These are phyloP conservation scores for Nyleta sp. DNA, from an alignment of 2,888 invertebrate species.

Conservation along the genomic window DNA sequence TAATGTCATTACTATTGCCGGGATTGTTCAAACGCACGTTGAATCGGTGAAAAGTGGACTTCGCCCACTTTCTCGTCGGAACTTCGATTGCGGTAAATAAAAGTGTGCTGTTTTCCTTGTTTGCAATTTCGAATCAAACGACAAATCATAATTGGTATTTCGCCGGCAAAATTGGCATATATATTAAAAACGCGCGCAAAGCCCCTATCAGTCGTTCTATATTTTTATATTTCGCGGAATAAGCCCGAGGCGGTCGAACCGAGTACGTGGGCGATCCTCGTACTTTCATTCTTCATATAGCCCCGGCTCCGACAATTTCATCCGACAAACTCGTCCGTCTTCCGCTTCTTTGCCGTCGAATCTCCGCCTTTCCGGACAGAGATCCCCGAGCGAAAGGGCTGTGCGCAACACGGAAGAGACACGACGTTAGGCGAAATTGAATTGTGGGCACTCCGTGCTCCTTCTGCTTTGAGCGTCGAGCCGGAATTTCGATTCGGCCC, in stretches of 20 bases:
- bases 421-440: slow-evolving; percentile 65
- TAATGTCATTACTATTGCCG: too few relatives aligned
- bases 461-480: slow-evolving; percentile 66
- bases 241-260: slow-evolving; percentile 23
- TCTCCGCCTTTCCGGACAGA: slow-evolving; percentile 17
- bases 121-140: too few relatives aligned
- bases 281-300: slow-evolving; percentile 38
- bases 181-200: slow-evolving; percentile 1
- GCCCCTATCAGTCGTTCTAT: neutral
- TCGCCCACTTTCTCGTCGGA: too few relatives aligned
- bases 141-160: too few relatives aligned
- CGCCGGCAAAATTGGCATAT: neutral
- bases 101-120: too few relatives aligned
- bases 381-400: slow-evolving; percentile 16
- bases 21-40: too few relatives aligned
- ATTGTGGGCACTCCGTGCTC: slow-evolving; percentile 54
- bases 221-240: slow-evolving; percentile 12
- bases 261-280: slow-evolving; percentile 20
- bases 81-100: too few relatives aligned
- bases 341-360: slow-evolving; percentile 31
- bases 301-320: slow-evolving; percentile 40
- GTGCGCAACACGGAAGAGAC: slow-evolving; percentile 57
- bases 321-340: slow-evolving; percentile 24
- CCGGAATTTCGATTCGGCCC: slow-evolving; percentile 69
- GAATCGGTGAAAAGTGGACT: too few relatives aligned